Evolutionary conservation across 2,113 vertebrate species (phyloP).

Genomic region (Trogon melanurus): DNA sequence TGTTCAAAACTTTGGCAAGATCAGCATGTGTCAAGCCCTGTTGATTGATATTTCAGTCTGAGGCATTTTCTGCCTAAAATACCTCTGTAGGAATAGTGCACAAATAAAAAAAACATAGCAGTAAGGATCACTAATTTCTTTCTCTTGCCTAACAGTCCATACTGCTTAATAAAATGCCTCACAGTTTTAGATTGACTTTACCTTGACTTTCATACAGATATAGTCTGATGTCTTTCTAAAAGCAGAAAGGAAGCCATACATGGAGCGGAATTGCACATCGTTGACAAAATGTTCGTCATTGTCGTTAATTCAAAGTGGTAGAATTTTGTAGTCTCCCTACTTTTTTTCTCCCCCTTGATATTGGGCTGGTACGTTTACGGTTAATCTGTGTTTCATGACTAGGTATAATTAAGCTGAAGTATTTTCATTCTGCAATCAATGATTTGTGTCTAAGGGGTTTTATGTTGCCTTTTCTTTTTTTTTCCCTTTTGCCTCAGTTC

Average conservation of each 20-base stretch:
- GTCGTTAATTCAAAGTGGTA: conserved; percentile 5
- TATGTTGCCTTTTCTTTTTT: background rate
- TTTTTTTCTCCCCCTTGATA: background rate
- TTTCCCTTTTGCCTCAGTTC: background rate
- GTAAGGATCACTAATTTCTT: background rate
- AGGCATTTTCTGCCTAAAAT: background rate
- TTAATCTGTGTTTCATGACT: background rate
- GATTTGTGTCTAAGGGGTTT: background rate
- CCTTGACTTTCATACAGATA: conserved; percentile 44
- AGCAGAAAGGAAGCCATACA: background rate
- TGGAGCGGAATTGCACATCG: background rate
- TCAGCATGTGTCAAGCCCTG: background rate
- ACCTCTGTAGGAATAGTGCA: background rate
- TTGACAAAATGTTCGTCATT: conserved; percentile 28
- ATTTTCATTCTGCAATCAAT: background rate
- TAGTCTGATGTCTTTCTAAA: conserved; percentile 18
- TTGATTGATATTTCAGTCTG: background rate
- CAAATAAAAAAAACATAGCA: background rate
- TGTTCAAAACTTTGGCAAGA: background rate
- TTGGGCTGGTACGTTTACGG: background rate
- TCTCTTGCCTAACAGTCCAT: background rate
- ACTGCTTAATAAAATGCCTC: conserved; percentile 3
- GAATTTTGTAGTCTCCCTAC: background rate
- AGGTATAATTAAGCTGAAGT: conserved; percentile 8
- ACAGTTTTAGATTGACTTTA: conserved; percentile 33